Conservation (phyloP, 1,140 invertebrate genomes). For the Drosophila subobscura region DNA sequence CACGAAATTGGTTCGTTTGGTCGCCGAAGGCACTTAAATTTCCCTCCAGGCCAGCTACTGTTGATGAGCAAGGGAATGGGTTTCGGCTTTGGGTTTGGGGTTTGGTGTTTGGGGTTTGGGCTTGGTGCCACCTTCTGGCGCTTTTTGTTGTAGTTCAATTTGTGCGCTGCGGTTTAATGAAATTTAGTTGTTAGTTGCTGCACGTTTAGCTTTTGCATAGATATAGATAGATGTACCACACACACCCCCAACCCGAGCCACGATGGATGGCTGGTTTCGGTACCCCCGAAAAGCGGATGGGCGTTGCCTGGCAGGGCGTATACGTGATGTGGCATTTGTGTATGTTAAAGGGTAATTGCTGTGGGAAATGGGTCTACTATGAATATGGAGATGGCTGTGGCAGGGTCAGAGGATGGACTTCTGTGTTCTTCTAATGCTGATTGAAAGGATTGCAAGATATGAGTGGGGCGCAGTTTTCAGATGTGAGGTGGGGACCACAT, state of each 20-base stretch:
- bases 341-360: constrained; percentile 59
- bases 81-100: neutral
- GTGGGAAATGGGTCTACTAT: constrained; percentile 50
- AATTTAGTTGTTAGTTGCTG: constrained; percentile 80
- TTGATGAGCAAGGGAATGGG: constrained; percentile 27
- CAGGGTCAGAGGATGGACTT: constrained; percentile 6
- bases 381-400: constrained; percentile 4
- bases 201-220: constrained; percentile 73
- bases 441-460: constrained; percentile 52
- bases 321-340: constrained; percentile 55
- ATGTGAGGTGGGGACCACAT: constrained; percentile 24
- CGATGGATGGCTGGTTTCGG: constrained; percentile 30
- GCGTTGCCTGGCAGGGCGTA: constrained; percentile 40
- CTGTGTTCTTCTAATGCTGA: constrained; percentile 30
- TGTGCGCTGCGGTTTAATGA: constrained; percentile 78
- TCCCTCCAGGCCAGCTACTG: constrained; percentile 50
- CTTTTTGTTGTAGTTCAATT: constrained; percentile 73
- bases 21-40: constrained; percentile 74
- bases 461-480: constrained; percentile 2
- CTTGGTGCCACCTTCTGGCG: constrained; percentile 18
- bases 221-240: constrained; percentile 17
- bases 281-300: constrained; percentile 29
- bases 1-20: constrained; percentile 74
- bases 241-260: neutral
- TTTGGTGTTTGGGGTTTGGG: constrained; percentile 9